Base-by-base conservation (phyloP, 2,797 vertebrate species). In the Vipera latastei region DNA sequence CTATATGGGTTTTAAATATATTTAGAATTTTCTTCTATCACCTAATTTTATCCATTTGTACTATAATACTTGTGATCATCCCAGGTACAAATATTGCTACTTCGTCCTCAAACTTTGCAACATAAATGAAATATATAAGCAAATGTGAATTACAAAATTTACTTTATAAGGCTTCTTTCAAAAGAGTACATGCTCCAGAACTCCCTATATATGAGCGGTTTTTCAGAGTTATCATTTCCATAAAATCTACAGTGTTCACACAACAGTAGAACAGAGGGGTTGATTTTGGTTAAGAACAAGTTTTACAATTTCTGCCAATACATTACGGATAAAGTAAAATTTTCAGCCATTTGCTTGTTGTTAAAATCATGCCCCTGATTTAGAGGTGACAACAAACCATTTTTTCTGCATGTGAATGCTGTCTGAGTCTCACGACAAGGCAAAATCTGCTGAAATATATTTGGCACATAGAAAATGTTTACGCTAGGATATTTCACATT, bases 221-320 rank as follows among this genome's bases (percentile, higher is more conserved):
- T 53, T 7, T 12, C 90, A 48, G 60, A 20, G 5, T 55, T 92
- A 2, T 69, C 6, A 91, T 78, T n/a, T 78, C 90, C 38, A 48
- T 9, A 48, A 55, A n/a, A 88, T 28, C 8, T 8, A 60, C 11
- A 65, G 2, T 78, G 91, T 85, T 59, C 60, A 25, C 60, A 25
- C 44, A 91, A 38, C 60, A 28, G 55, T 0, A 92, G 28, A 91
- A 92, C 0, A 0, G 38, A 28, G 7, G 92, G 4, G 53, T 3
- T 7, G 22, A 55, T 25, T 57, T 32, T 12, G 0, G 32, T 0
- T 8, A 83, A 88, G 48, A 94, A 32, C 25, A 56, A 18, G 1
- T 94, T 91, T 56, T 59, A 91, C 92, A 94, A 86, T 13, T 26
- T 69, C 14, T 94, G 89, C 26, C 55, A 90, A n/a, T 57, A 91